Base-by-base conservation (phyloP, 2,113 vertebrate species). In the Xiphophorus hellerii region DNA sequence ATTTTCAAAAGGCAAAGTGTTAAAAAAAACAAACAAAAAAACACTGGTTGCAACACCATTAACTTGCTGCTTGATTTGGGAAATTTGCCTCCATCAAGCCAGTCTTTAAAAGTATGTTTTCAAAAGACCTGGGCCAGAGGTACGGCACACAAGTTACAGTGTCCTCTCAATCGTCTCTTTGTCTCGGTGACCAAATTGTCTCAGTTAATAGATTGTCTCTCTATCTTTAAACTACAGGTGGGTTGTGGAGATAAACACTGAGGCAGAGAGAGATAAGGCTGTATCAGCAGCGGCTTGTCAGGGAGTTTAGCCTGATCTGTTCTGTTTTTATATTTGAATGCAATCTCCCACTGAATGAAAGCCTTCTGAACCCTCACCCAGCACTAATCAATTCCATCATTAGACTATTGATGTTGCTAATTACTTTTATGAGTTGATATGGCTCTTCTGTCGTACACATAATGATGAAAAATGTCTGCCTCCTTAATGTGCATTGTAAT, bases 381-480 rank as follows among this genome's bases (percentile, higher is more conserved):
- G 27, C 42, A 68, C 73, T 80, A 85, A 89, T 89, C 74, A 73
- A 81, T 80, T 65, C 60, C 10, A 33, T 87, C 80, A 84, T 89
- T 89, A 82, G 69, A 58, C 62, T 78, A 35, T 74, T n/a, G 69
- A 62, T 71, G 62, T 39, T 20, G 22, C 74, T 85, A 65, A 88
- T 88, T 78, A 61, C 77, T 70, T 85, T 54, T 84, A 73, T 68
- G 77, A 64, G 37, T 75, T 76, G 77, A 62, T 66, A 69, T n/a
- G 54, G 48, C 17, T 71, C 22, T 39, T 14, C 65, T 28, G 27
- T 25, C 8, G 31, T 27, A 67, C 35, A 31, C 61, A 33, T 66
- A 66, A 79, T 60, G 60, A 64, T 67, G 70, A 64, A 60, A 37
- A 74, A 28, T 9, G 58, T 63, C 69, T 37, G 54, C 74, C 62